These are phyloP conservation scores for Hoplostethus atlanticus DNA, from an alignment of 2,797 vertebrate genomes.

Conservation along the genomic window DNA sequence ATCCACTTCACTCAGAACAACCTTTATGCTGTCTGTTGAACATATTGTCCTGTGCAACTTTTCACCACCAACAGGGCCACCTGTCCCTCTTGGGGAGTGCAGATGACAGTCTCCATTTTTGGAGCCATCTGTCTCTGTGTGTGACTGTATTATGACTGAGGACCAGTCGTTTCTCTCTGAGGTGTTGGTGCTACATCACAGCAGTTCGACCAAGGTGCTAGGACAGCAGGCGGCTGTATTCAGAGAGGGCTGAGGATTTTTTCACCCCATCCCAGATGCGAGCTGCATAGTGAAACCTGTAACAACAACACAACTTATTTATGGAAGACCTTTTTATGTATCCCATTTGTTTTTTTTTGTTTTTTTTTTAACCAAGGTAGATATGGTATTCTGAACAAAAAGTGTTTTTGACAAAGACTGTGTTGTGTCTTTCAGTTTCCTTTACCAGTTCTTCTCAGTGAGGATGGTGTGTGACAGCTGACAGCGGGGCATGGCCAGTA, in stretches of 20 bases:
- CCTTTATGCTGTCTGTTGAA: too few relatives aligned
- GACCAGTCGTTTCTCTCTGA: not conserved
- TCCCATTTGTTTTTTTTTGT: too few relatives aligned
- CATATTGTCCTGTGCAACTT: not conserved
- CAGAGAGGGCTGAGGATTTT: conserved; percentile 91
- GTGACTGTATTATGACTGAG: not conserved
- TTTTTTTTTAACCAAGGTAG: too few relatives aligned
- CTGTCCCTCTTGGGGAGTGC: not conserved
- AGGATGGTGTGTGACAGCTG: conserved; percentile 94
- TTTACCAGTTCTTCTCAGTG: conserved; percentile 94
- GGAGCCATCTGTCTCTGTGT: not conserved
- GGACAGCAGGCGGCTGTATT: conserved; percentile 92
- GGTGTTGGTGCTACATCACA: not conserved
- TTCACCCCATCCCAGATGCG: conserved; percentile 95
- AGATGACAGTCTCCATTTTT: not conserved
- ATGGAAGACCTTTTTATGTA: not conserved
- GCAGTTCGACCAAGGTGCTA: conserved; percentile 46
- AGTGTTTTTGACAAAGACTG: not conserved
- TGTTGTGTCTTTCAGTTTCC: not conserved
- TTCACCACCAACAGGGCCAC: not conserved
- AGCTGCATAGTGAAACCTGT: conserved; percentile 94
- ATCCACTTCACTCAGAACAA: too few relatives aligned
- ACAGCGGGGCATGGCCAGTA: conserved; percentile 91
- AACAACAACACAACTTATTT: conserved; percentile 17
- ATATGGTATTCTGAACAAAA: too few relatives aligned